Percentiles rank a stretch among this genome's conserved stretches.
Conservation (phyloP, 37 sponge, comb jelly and placozoan species). For the Chondrosia reniformis region DNA sequence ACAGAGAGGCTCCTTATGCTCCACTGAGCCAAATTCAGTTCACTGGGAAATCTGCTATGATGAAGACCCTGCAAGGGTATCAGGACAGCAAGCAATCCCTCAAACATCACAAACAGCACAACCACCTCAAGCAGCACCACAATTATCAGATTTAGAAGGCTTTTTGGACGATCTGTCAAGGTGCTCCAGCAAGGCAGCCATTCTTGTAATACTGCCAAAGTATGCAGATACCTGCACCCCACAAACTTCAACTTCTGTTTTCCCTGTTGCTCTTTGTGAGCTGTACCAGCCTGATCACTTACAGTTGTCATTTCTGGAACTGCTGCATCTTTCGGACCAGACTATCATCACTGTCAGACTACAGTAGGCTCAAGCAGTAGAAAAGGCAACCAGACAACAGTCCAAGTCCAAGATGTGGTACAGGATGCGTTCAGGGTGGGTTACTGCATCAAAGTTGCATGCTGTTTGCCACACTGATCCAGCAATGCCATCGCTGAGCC, state of each 20-base stretch:
- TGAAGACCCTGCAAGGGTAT: neutral
- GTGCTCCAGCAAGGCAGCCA: slow-evolving; percentile 33
- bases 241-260: neutral
- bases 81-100: neutral
- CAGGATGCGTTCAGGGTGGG: slow-evolving; percentile 43
- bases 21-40: slow-evolving; percentile 40
- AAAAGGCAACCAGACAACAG: slow-evolving; percentile 41
- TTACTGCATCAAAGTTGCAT: slow-evolving; percentile 64
- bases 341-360: neutral
- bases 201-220: slow-evolving; percentile 26
- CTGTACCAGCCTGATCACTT: slow-evolving; percentile 26
- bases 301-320: neutral
- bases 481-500: slow-evolving; percentile 30
- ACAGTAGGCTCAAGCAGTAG: slow-evolving; percentile 20
- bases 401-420: slow-evolving; percentile 40
- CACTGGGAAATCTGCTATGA: slow-evolving; percentile 5
- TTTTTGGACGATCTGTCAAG: neutral
- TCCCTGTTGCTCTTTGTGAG: slow-evolving; percentile 14
- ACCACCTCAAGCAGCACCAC: neutral
- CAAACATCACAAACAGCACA: neutral
- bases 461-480: slow-evolving; percentile 37
- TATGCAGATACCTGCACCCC: slow-evolving; percentile 38
- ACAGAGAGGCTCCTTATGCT: slow-evolving; percentile 38
- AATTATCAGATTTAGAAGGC: neutral
- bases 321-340: slow-evolving; percentile 12